Evolutionary conservation across 2,113 vertebrate species (phyloP).

Genomic region (Chamaea fasciata): DNA sequence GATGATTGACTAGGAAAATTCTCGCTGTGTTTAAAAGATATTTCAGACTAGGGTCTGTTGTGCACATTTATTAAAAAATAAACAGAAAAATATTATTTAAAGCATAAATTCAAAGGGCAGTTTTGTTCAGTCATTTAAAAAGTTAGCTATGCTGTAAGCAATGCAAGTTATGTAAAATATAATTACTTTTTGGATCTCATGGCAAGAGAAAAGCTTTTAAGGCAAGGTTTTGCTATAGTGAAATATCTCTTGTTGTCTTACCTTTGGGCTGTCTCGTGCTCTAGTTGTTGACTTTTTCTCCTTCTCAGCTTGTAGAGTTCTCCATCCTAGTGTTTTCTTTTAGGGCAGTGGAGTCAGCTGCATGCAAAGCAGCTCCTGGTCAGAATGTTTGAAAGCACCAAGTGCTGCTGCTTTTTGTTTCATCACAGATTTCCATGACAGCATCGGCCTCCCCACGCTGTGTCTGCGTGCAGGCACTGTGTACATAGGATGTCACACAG

Average conservation of each 20-base stretch:
- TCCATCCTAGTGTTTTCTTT: neutral
- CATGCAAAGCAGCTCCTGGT: neutral
- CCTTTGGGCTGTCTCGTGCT: neutral
- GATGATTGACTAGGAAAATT: neutral
- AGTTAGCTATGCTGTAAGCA: neutral
- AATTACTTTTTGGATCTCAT: neutral
- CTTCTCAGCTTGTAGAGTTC: neutral
- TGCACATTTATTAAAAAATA: neutral
- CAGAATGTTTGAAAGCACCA: neutral
- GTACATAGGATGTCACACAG: neutral
- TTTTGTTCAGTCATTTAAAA: neutral
- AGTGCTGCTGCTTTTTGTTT: neutral
- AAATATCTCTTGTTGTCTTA: neutral
- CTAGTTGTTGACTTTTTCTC: neutral
- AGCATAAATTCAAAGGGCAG: neutral
- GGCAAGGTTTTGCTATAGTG: neutral
- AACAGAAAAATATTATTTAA: neutral
- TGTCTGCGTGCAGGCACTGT: neutral
- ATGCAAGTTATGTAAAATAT: neutral
- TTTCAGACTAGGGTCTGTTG: neutral
- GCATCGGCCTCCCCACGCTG: accelerated
- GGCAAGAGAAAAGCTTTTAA: neutral
- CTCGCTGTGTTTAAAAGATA: neutral
- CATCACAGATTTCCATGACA: neutral
- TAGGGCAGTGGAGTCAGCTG: neutral